Evolutionary conservation across 2,888 invertebrate species (phyloP).

Genomic region (Punctoribates punctum): DNA sequence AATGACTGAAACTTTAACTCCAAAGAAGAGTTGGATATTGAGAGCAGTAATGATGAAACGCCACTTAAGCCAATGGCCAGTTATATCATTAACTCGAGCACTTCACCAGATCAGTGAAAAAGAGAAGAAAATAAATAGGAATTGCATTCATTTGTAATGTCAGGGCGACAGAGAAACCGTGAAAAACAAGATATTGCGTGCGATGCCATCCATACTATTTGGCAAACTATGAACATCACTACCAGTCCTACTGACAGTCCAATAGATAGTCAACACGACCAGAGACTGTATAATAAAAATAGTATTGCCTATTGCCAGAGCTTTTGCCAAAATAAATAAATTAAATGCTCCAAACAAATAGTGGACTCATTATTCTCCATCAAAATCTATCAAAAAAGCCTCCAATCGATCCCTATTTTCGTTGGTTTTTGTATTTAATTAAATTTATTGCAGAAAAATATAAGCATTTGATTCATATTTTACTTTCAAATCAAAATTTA

Average conservation of each 20-base stretch:
- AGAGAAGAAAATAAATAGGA: constrained; percentile 21
- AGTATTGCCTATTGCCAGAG: background rate
- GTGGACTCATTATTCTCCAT: background rate
- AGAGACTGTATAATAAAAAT: constrained; percentile 5
- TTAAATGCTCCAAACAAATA: constrained; percentile 18
- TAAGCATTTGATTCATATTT: too few species aligned
- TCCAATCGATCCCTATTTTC: background rate
- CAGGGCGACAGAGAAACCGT: constrained; percentile 26
- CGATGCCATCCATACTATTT: background rate
- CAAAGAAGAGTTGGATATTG: background rate
- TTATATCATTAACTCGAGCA: constrained; percentile 25
- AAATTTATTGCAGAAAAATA: too few species aligned
- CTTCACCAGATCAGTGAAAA: constrained; percentile 15
- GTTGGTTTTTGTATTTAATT: background rate
- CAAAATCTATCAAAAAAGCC: background rate
- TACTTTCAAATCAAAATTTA: too few species aligned
- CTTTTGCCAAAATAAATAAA: constrained; percentile 26
- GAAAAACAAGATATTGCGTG: constrained; percentile 30
- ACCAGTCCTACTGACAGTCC: background rate
- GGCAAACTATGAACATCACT: background rate
- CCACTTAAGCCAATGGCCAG: constrained; percentile 28
- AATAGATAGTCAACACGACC: background rate
- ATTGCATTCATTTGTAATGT: constrained; percentile 29
- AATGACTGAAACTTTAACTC: constrained; percentile 2
- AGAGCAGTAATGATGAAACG: constrained; percentile 28